Evolutionary conservation across 2,888 invertebrate species (phyloP).

Genomic region (Mycalesis mineus): DNA sequence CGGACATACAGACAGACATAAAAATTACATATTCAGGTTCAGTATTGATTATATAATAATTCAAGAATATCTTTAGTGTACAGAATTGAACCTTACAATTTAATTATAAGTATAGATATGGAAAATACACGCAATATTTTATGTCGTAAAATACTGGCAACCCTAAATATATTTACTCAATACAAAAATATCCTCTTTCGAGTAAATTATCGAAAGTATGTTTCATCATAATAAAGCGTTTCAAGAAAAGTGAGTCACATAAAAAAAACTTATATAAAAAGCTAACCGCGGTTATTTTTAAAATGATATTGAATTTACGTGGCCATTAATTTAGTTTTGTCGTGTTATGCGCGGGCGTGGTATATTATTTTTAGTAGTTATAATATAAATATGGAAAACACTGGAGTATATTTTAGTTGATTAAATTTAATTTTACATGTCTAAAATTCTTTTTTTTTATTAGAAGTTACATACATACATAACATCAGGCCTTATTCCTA

Average conservation of each 20-base stretch:
- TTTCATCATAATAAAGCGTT: slow-evolving; percentile 14
- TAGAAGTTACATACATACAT: no score
- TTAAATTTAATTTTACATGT: no score
- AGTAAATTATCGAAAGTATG: slow-evolving; percentile 7
- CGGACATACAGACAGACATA: no score
- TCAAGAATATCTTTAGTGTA: no score
- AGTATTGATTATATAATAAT: no score
- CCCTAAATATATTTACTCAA: background rate
- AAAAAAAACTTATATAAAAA: background rate
- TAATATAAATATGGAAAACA: background rate
- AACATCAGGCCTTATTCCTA: no score
- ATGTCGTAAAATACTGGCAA: background rate
- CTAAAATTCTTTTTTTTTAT: no score
- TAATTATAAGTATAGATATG: no score
- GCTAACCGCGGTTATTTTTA: background rate
- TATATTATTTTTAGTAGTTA: background rate
- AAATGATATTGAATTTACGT: background rate
- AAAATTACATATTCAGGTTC: no score
- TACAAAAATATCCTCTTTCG: background rate
- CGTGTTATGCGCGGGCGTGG: background rate
- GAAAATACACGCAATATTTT: no score
- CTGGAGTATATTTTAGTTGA: no score
- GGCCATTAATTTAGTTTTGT: background rate
- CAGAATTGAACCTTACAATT: no score
- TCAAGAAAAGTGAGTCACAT: slow-evolving; percentile 21